A percentile compares a stretch with the other conserved stretches of the same genome.
phyloP scores from a whole-genome alignment of 2,888 invertebrate genomes.

The Marasmarcha lunaedactyla region DNA sequence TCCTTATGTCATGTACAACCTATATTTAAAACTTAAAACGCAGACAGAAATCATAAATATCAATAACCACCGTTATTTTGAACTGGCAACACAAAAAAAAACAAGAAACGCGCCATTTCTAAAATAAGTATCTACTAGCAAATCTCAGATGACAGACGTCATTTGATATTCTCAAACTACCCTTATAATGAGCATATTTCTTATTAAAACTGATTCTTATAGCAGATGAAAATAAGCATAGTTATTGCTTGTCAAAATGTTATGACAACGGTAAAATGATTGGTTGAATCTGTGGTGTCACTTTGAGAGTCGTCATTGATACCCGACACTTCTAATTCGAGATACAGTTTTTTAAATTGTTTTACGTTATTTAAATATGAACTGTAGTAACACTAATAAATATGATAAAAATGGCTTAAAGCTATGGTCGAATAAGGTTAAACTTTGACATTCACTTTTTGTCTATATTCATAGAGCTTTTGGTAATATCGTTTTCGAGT shows the following conservation, averaged over 20 bases:
- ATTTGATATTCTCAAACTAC: background rate
- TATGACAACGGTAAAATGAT: constrained; percentile 13
- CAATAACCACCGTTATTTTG: no score
- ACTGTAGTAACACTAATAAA: background rate
- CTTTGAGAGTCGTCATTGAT: constrained; percentile 21
- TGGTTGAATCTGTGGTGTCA: constrained; percentile 15
- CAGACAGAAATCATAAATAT: no score
- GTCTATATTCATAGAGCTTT: no score
- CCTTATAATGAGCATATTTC: background rate
- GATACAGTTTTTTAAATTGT: constrained; percentile 16
- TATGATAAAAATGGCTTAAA: background rate
- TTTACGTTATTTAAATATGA: constrained; percentile 11
- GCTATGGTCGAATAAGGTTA: no score
- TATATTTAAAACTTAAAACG: no score
- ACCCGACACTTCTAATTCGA: constrained; percentile 20
- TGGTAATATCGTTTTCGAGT: no score
- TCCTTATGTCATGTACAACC: no score
- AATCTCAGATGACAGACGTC: constrained; percentile 1
- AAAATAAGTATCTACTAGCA: background rate
- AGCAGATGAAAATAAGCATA: background rate
- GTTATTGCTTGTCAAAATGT: background rate
- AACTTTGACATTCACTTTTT: no score
- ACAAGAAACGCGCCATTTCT: no score
- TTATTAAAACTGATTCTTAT: background rate
- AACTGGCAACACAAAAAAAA: no score